Evolutionary conservation across 1,140 invertebrate species (phyloP).

Genomic region (Grapholita molesta): DNA sequence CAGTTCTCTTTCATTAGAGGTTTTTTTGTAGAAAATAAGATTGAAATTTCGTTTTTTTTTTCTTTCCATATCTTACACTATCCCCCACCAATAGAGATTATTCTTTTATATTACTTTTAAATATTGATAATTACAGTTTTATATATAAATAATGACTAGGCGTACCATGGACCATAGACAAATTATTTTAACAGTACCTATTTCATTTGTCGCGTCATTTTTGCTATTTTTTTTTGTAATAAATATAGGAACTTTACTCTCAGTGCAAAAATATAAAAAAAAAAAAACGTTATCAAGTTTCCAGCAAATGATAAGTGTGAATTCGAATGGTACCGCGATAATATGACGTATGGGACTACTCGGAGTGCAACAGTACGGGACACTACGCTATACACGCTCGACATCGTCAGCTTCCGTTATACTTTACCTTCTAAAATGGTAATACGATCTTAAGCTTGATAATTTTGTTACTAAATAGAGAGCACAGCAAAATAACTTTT

Average conservation of each 20-base stretch:
- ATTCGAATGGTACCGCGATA: conserved; percentile 38
- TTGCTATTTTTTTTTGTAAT: conserved; percentile 44
- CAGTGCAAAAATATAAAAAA: conserved; percentile 63
- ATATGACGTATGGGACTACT: conserved; percentile 33
- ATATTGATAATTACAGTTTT: conserved; percentile 50
- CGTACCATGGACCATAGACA: conserved; percentile 64
- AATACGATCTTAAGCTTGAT: conserved; percentile 61
- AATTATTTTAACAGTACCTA: conserved; percentile 40
- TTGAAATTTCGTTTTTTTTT: background rate
- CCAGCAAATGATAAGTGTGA: conserved; percentile 26
- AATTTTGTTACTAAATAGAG: conserved; percentile 29
- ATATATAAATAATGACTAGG: conserved; percentile 75
- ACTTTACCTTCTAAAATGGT: conserved; percentile 50
- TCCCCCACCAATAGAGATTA: conserved; percentile 46
- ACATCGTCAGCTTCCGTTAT: conserved; percentile 25
- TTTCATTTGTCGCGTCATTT: conserved; percentile 28
- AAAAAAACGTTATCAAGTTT: conserved; percentile 35
- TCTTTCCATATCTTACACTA: conserved; percentile 32
- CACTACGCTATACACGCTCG: conserved; percentile 43
- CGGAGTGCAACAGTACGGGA: conserved; percentile 52
- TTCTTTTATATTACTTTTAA: conserved; percentile 39
- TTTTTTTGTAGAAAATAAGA: conserved; percentile 15
- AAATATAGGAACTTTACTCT: conserved; percentile 72
- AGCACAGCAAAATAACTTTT: conserved; percentile 36
- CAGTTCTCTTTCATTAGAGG: background rate